Conservation (phyloP, 2,888 invertebrate genomes). For the Pammene aurita region DNA sequence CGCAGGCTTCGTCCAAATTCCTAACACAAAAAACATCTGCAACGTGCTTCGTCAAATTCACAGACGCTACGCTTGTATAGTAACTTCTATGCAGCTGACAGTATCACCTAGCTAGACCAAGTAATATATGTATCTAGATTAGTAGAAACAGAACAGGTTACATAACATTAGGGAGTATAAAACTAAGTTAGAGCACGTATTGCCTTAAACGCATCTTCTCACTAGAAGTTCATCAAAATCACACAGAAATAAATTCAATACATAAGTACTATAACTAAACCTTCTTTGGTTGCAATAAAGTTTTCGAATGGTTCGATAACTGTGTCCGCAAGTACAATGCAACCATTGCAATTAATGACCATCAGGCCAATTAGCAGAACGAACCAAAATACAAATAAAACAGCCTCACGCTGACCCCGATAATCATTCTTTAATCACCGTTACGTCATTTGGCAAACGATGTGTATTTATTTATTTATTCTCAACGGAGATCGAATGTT, state of each 20-base stretch:
- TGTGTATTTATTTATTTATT: slow-evolving; percentile 25
- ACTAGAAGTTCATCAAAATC: background rate
- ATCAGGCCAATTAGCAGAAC: slow-evolving; percentile 21
- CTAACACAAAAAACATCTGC: no score
- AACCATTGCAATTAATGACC: slow-evolving; percentile 2
- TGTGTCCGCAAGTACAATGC: background rate
- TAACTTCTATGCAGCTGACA: no score
- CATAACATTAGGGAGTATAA: no score
- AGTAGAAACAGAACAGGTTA: background rate
- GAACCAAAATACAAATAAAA: slow-evolving; percentile 22
- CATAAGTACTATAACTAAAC: background rate
- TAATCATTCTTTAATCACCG: background rate
- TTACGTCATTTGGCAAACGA: slow-evolving; percentile 11
- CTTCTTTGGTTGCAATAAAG: background rate
- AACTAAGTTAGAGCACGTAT: background rate
- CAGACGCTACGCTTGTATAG: no score
- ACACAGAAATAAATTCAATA: background rate
- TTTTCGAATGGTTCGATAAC: background rate
- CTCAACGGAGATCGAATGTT: slow-evolving; percentile 3
- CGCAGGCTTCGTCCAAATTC: no score
- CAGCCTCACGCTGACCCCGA: slow-evolving; percentile 20
- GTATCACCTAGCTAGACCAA: no score
- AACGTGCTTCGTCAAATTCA: no score
- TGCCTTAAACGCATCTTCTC: background rate
- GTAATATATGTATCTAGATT: no score